phyloP scores from a whole-genome alignment of 2,797 vertebrate species.

The Molossus molossus region DNA sequence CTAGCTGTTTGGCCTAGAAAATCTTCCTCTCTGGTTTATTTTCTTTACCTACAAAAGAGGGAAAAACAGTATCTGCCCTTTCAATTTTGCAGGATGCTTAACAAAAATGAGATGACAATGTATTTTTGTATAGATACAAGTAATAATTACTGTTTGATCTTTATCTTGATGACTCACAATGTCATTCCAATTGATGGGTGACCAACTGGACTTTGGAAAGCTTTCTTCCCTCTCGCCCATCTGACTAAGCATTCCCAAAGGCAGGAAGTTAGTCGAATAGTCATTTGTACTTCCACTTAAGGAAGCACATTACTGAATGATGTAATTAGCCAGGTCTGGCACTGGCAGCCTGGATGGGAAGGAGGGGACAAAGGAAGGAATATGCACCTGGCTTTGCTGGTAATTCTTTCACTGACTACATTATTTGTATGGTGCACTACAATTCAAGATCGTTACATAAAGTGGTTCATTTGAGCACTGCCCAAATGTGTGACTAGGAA shows the following conservation, averaged over 20 bases:
- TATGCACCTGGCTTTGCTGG: not conserved
- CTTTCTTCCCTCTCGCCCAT: not conserved
- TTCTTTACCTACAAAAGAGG: constrained; percentile 20
- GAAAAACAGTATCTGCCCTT: not conserved
- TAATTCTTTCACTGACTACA: constrained; percentile 1
- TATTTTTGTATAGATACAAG: not conserved
- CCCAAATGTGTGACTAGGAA: not conserved
- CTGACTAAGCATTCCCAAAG: not conserved
- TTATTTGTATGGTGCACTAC: not conserved
- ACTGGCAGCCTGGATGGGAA: not conserved
- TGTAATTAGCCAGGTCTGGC: not conserved
- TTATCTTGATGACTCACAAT: not conserved
- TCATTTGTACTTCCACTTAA: not conserved
- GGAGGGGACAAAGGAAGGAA: not conserved
- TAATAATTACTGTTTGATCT: not conserved
- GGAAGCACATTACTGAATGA: constrained; percentile 2
- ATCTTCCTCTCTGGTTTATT: constrained; percentile 21
- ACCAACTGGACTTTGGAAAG: not conserved
- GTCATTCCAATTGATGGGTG: not conserved
- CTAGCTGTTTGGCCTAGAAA: constrained; percentile 24
- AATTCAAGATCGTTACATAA: not conserved
- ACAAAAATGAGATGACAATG: constrained; percentile 2
- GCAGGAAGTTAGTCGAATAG: not conserved
- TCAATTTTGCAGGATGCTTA: constrained; percentile 37
- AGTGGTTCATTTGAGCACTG: not conserved